phyloP scores from a whole-genome alignment of 2,888 invertebrate species.

The Molorchus minor region DNA sequence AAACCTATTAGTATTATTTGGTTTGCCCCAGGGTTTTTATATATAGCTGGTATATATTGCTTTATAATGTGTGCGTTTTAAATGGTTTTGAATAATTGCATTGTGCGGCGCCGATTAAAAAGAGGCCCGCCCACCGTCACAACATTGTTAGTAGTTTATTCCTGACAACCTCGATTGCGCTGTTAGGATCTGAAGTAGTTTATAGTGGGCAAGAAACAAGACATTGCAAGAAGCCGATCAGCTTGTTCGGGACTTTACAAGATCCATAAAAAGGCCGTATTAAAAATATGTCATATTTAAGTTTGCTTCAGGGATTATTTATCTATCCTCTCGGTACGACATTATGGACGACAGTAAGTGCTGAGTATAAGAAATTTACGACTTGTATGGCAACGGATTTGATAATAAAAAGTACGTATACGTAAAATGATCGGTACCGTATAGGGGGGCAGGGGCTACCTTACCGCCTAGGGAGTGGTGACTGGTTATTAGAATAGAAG shows the following conservation, averaged over 20 bases:
- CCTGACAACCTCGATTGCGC: slow-evolving; percentile 10
- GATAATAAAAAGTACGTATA: too few species aligned
- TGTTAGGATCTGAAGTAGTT: slow-evolving; percentile 20
- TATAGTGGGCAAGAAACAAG: slow-evolving; percentile 28
- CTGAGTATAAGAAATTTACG: slow-evolving; percentile 1
- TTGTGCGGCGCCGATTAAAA: too few species aligned
- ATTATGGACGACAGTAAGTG: slow-evolving; percentile 1
- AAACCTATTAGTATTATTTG: too few species aligned
- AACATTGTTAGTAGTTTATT: slow-evolving; percentile 11
- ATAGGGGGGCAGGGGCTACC: too few species aligned
- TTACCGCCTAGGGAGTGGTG: too few species aligned
- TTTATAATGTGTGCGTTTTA: too few species aligned
- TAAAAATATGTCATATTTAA: slow-evolving; percentile 17
- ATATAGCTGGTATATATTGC: too few species aligned
- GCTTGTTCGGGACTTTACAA: slow-evolving; percentile 9
- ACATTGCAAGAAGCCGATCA: slow-evolving; percentile 26
- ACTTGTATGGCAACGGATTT: too few species aligned
- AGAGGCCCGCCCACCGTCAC: not conserved
- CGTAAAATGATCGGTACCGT: too few species aligned
- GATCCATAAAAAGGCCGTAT: slow-evolving; percentile 11
- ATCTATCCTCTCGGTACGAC: not conserved
- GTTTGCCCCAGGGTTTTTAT: too few species aligned
- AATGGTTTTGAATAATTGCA: too few species aligned
- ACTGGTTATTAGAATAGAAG: too few species aligned
- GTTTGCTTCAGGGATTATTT: slow-evolving; percentile 9